Percentiles rank a stretch among this genome's conserved stretches.
Conservation (phyloP, 2,797 vertebrate genomes). For the Scarus forsteni region DNA sequence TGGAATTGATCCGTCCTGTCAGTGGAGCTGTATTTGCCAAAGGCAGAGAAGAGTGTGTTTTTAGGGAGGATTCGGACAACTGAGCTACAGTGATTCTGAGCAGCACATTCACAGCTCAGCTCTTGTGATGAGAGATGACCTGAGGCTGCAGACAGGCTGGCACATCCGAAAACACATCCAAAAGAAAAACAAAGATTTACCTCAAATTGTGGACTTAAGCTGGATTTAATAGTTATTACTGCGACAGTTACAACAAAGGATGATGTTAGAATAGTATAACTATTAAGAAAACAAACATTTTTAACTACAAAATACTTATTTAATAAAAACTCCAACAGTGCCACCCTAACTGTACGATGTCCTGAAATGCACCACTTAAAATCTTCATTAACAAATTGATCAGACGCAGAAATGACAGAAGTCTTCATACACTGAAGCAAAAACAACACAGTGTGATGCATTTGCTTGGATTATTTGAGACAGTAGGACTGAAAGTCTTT, state of each 20-base stretch:
- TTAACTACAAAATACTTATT: not conserved
- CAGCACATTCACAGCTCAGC: constrained; percentile 24
- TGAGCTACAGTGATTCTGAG: constrained; percentile 26
- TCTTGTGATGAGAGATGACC: constrained; percentile 43
- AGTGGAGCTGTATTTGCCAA: constrained; percentile 36
- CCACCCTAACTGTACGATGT: no score
- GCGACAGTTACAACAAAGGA: not conserved
- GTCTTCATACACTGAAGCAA: not conserved
- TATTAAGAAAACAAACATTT: not conserved
- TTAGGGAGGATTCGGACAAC: constrained; percentile 28
- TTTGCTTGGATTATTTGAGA: no score
- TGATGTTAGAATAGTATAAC: not conserved
- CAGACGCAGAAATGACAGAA: no score
- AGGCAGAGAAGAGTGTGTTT: constrained; percentile 11
- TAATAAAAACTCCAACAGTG: not conserved
- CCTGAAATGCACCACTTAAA: no score
- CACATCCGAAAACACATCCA: constrained; percentile 15
- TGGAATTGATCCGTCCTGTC: constrained; percentile 34
- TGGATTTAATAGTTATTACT: constrained; percentile 6
- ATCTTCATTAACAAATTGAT: no score
- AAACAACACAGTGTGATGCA: not conserved
- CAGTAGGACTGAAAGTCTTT: no score
- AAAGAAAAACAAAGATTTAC: constrained; percentile 2
- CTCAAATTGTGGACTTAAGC: constrained; percentile 5
- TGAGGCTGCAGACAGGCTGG: constrained; percentile 37